phyloP scores from a whole-genome alignment of 2,797 vertebrate species.

The Poeciliopsis paucimaculata region DNA sequence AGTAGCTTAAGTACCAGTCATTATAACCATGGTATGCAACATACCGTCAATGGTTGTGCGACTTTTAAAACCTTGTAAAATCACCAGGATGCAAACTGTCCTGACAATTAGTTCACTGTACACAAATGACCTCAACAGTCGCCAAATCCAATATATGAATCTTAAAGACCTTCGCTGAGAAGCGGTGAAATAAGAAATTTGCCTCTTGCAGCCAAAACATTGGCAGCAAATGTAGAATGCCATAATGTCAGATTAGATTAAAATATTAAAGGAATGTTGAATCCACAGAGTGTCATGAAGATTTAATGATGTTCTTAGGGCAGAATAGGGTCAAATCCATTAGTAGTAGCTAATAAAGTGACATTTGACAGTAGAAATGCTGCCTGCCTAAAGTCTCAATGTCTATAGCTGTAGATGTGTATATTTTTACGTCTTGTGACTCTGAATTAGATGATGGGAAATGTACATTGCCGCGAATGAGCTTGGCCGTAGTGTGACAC shows the following conservation, averaged over 20 bases:
- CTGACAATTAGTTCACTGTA: neutral
- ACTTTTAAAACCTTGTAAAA: neutral
- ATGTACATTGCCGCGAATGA: conserved; percentile 4
- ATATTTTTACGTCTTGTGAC: neutral
- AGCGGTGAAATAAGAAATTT: neutral
- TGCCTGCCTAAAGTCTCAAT: neutral
- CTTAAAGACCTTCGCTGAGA: neutral
- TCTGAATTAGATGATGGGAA: conserved; percentile 17
- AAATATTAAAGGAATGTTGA: neutral
- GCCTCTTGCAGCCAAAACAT: neutral
- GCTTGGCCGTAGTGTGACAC: conserved; percentile 48
- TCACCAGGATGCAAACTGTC: neutral
- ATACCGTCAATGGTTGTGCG: neutral
- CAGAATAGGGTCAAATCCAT: neutral
- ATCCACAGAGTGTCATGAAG: neutral
- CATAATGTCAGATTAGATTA: neutral
- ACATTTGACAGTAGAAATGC: neutral
- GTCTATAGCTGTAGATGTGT: conserved; percentile 5
- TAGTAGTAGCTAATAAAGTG: neutral
- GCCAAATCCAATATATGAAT: neutral
- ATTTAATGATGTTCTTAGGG: neutral
- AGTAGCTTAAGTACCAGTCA: neutral
- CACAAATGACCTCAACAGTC: neutral
- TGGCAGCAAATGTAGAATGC: neutral
- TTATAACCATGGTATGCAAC: neutral